Evolutionary conservation across 2,888 invertebrate species (phyloP), one percentile per base, ranked within the genome.

Genomic region (Dynastes maya): DNA sequence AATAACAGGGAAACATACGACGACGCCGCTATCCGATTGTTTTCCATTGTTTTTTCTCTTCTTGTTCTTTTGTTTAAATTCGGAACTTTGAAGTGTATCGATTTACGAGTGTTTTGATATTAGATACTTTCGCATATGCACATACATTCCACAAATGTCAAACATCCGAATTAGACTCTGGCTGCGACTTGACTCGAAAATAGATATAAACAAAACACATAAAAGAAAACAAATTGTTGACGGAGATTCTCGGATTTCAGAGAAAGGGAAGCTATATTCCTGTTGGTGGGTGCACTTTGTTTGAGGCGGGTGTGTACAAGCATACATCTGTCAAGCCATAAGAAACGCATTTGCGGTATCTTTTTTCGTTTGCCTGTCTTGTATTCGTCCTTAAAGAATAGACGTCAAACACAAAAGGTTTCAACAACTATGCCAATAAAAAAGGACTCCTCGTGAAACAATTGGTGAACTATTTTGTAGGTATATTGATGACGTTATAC

Each of bases 311-410:
- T 67, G n/a, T 22, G 16, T 45, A 29, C 67, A 67, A 67, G 16
- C 49, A 27, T 72, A 58, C 40, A 72, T 72, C 72, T 58, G 58
- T 72, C 58, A 40, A 11, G 11, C 22, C n/a, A 72, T 58, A 72
- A 72, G 72, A 72, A 72, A 72, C 72, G 72, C 72, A 58, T 72
- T 72, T 72, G 58, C 16, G 58, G 58, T 58, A 37, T 37, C 58
- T 58, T 70, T 70, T 70, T 45, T 53, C 53, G 49, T n/a, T 32
- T 70, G 22, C 13, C 51, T 53, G 37, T 72, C 58, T 72, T 58
- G 58, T 40, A 72, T 58, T 40, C 55, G n/a, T 58, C 22, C 11
- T 37, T 6, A 49, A 63, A 27, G 13, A 29, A 51, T 13, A 49
- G 22, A 68, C 49, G 5, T 29, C 58, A 58, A 11, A 45, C 40